These are phyloP conservation scores for Catocala nupta DNA, from an alignment of 2,888 invertebrate genomes.

Conservation along the genomic window DNA sequence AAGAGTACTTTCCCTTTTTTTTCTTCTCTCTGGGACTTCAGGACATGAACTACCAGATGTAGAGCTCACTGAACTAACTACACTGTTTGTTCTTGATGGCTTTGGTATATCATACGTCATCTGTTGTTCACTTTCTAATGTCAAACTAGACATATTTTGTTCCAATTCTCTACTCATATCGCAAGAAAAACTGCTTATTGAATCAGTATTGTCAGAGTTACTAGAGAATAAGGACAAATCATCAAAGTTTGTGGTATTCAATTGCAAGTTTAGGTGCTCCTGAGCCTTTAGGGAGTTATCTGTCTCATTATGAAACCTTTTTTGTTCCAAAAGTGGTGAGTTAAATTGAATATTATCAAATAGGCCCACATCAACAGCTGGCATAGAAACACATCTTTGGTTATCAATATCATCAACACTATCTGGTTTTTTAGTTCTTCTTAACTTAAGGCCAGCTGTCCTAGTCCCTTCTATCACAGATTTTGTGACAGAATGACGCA, in stretches of 20 bases:
- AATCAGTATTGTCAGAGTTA: conserved; percentile 76
- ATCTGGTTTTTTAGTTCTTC: conserved; percentile 67
- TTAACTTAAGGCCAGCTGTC: conserved; percentile 83
- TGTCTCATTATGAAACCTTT: conserved; percentile 63
- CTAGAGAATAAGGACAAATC: conserved; percentile 74
- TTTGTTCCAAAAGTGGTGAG: conserved; percentile 86
- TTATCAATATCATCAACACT: conserved; percentile 55
- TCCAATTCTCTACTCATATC: conserved; percentile 70
- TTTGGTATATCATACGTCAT: conserved; percentile 78
- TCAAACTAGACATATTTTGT: conserved; percentile 50
- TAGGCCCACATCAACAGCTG: conserved; percentile 85
- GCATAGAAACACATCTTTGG: conserved; percentile 86
- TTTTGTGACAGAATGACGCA: conserved; percentile 85
- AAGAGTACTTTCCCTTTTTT: conserved; percentile 60
- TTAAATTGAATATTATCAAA: conserved; percentile 90
- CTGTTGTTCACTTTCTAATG: conserved; percentile 60
- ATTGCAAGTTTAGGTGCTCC: conserved; percentile 62
- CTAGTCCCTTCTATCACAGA: conserved; percentile 89
- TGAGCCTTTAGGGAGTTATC: conserved; percentile 42
- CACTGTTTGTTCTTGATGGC: conserved; percentile 70
- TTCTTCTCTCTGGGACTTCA: conserved; percentile 71
- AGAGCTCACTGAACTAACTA: conserved; percentile 59
- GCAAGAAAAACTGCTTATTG: conserved; percentile 72
- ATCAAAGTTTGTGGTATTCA: conserved; percentile 73
- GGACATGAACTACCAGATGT: conserved; percentile 59